Evolutionary conservation across 2,113 vertebrate genomes (phyloP), one percentile per base, ranked within the genome.

Genomic region (Alethe diademata): DNA sequence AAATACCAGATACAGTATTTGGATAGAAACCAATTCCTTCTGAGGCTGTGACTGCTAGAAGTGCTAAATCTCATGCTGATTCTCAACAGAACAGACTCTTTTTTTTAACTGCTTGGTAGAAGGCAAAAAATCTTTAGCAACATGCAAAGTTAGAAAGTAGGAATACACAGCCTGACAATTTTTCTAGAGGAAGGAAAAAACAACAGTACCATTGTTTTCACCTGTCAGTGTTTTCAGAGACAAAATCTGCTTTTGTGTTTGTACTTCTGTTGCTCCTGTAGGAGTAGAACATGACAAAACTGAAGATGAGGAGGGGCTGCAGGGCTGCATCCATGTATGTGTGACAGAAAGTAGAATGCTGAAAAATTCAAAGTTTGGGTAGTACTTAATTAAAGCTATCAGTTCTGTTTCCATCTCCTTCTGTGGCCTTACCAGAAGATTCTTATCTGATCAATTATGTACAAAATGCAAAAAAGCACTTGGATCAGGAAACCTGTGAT

Each of bases 41-140:
- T 40, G 54, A 91, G 66, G 48, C 58, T 95, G 35, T 64, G 86
- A 82, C 51, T 86, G 66, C 71, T 62, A 87, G n/a, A 95, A 78
- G 40, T 87, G 92, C 47, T 81, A 96, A 81, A 96, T 86, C 81
- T 92, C 92, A 93, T 40, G n/a, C 58, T 72, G 83, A 86, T 86
- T 92, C 69, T 54, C 75, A 92, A 51, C 45, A 67, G 85, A 78
- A 53, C 64, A 86, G 53, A 28, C 28, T 40, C 7, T n/a, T 43
- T 71, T 75, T 78, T 50, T 65, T n/a, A 54, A 62, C 31, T 62
- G 91, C 33, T 26, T 22, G 16, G 26, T 42, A 61, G 90, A 90
- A 83, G 33, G 25, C 24, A 93, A 80, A 76, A 81, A 56, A 20
- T 66, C 78, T 81, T 69, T 35, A 62, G 72, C 22, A 90, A 64